Conservation (phyloP, 2,113 vertebrate genomes). For the Rhombomys opimus region DNA sequence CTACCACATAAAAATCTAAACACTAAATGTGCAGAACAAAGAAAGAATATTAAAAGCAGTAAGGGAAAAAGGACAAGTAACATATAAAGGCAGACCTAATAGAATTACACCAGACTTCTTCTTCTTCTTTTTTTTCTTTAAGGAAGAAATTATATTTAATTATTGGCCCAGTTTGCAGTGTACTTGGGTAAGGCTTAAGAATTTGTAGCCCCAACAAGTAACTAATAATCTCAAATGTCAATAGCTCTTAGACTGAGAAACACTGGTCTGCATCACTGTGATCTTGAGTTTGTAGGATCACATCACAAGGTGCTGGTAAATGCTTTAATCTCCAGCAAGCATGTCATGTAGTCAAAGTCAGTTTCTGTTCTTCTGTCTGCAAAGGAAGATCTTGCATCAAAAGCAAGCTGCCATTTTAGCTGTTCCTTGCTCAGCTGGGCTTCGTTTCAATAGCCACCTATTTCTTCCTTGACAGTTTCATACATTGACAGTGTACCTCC, state of each 20-base stretch:
- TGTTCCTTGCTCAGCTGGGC: background rate
- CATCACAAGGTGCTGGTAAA: background rate
- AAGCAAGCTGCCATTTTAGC: background rate
- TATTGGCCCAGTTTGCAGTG: background rate
- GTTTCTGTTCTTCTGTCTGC: background rate
- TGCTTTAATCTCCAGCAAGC: background rate
- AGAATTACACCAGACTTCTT: too few relatives aligned
- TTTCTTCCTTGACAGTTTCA: background rate
- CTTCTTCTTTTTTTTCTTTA: too few relatives aligned
- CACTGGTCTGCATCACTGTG: background rate
- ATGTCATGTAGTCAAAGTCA: constrained; percentile 4
- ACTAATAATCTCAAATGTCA: background rate
- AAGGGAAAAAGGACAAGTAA: too few relatives aligned
- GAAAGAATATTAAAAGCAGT: too few relatives aligned
- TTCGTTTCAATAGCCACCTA: background rate
- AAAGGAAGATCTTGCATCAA: background rate
- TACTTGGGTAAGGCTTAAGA: background rate
- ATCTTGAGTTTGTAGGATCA: background rate
- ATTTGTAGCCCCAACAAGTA: background rate
- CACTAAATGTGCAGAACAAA: too few relatives aligned
- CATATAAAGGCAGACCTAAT: too few relatives aligned
- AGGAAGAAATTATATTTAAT: background rate
- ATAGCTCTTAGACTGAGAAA: background rate
- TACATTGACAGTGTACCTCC: too few relatives aligned
- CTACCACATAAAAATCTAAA: too few relatives aligned